Base-by-base conservation (phyloP, 2,113 vertebrate species). In the Melierax canorus region DNA sequence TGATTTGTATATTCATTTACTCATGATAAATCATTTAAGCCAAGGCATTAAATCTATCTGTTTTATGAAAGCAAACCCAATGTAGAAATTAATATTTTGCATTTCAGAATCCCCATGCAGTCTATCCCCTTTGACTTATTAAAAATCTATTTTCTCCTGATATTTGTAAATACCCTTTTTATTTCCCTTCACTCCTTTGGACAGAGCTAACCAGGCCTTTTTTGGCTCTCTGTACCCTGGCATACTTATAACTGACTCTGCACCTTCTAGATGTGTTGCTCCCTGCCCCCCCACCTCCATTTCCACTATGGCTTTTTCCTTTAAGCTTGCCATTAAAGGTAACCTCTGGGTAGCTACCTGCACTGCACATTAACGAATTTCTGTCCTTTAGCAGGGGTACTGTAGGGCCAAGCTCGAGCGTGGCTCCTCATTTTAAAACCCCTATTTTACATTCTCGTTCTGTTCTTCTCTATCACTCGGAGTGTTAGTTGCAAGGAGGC, bases 341-440 rank as follows among this genome's bases (percentile, higher is more conserved):
- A 96, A 93, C 66, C 74, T 82, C 90, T 97, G 91, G 27, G 84
- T 39, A 82, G 62, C 51, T 91, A 68, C 73, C 86, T 88, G 85
- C 45, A 18, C 29, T 82, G 94, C 93, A 96, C 96, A 92, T 86
- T 91, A 95, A 96, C 9, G 2, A 93, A 45, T 76, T 75, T 51
- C 77, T 94, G 66, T 90, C 85, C 92, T 92, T 86, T 83, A 72
- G 48, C 58, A 45, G 53, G 45, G 77, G 24, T 94, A 51, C 53
- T 69, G 34, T 53, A 66, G 22, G 92, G 90, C 90, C 92, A 88
- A 91, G 62, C 55, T 93, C 0, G 2, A 95, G 81, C 14, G 45
- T 93, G 90, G 69, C 87, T 95, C 29, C 90, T 96, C 94, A 95
- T 96, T 92, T 92, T 83, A 96, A 97, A 93, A 12, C 29, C 32